These are phyloP conservation scores for Myotis davidii DNA, from an alignment of 2,113 vertebrate genomes.

Conservation along the genomic window DNA sequence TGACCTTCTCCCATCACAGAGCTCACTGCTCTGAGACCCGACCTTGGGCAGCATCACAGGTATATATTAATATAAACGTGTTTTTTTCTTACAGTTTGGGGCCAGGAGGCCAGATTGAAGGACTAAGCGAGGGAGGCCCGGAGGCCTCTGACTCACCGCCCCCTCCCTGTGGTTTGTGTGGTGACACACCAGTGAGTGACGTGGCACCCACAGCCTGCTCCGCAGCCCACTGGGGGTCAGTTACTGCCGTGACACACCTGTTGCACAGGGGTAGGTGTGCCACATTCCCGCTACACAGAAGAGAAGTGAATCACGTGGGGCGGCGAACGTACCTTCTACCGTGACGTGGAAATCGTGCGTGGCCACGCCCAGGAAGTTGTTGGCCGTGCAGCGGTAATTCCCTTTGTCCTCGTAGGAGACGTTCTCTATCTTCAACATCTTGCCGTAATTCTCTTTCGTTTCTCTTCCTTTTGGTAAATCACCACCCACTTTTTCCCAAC, in stretches of 20 bases:
- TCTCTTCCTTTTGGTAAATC: constrained; percentile 84
- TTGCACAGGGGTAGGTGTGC: background rate
- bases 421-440: constrained; percentile 88
- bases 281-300: background rate
- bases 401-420: constrained; percentile 89
- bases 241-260: background rate
- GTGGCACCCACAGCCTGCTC: too few species aligned
- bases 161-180: too few species aligned
- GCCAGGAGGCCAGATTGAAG: too few species aligned
- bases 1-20: background rate
- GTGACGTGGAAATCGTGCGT: constrained; percentile 89
- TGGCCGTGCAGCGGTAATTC: constrained; percentile 92
- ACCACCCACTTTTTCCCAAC: constrained; percentile 89
- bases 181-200: background rate
- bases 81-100: too few species aligned
- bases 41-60: background rate
- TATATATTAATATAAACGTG: background rate
- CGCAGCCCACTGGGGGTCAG: too few species aligned
- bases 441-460: constrained; percentile 88
- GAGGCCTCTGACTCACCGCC: background rate
- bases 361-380: constrained; percentile 86
- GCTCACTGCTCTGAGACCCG: background rate
- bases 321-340: constrained; percentile 89
- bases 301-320: background rate
- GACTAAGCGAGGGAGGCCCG: too few species aligned